Evolutionary conservation across 1,140 invertebrate species (phyloP), one percentile per base, ranked within the genome.

Genomic region (Temnothorax longispinosus): DNA sequence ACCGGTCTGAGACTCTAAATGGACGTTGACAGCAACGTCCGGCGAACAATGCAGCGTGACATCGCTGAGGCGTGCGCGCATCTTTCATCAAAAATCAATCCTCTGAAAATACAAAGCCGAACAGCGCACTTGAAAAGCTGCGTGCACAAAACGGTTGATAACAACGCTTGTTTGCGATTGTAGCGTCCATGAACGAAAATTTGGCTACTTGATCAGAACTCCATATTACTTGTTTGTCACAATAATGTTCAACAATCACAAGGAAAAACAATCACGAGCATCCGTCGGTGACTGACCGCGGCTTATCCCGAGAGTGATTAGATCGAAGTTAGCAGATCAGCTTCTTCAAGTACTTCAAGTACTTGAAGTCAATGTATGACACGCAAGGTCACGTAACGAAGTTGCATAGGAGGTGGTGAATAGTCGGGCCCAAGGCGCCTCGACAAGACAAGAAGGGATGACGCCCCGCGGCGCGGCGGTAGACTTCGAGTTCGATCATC

Each of bases 401-500:
- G 60, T 71, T 58, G 65, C 71, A 77, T 82, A 78, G 65, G 52
- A 90, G 81, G 89, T 90, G 87, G 82, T 69, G 89, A 90, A 47
- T 67, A 86, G 64, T 85, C 11, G 50, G 60, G 15, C 54, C 62
- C 65, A 65, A 90, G 89, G 89, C 88, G 89, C 80, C 89, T 88
- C 75, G 47, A 54, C 50, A 56, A 74, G 85, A 71, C 58, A 41
- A 87, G 88, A 64, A 41, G 75, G 50, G 8, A 88, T 64, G 78
- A 80, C 88, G 80, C 80, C 89, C 75, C 78, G 52, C 77, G 65
- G 76, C 78, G 52, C 77, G 65, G 76, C 81, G 86, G 7, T 50
- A 56, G 47, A 56, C 85, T 81, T 56, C 69, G 89, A 72, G 54
- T 90, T 90, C 89, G 89, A 90, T 90, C 76, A 86, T 90, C 88